Evolutionary conservation across 2,888 invertebrate genomes (phyloP), one percentile per base, ranked within the genome.

Genomic region (Cosmia trapezina): DNA sequence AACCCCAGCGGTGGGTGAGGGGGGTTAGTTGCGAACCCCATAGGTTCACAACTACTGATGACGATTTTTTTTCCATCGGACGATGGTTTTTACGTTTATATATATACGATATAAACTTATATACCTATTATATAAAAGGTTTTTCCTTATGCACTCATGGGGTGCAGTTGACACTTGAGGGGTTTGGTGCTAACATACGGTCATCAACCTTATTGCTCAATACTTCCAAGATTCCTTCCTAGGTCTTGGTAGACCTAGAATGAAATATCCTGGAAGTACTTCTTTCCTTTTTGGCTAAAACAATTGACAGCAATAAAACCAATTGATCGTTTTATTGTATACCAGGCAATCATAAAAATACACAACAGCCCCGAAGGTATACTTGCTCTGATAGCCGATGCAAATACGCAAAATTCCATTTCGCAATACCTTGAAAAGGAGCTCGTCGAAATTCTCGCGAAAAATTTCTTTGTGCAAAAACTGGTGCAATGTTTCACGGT

Each of bases 391-490:
- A 28, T 33, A 43, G n/a, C 37, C 28, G 43, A 61, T 57, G 41
- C 62, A 66, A 71, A 66, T 65, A 65, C 12, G 9, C 22, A 6
- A 37, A 66, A 72, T 78, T 56, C 17, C 12, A 28, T 61, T 71
- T 57, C 51, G 9, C 14, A 67, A 78, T 19, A 28, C 51, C 5
- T 45, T n/a, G 12, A 28, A 54, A 56, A 9, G 33, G 7, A 22
- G 43, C 17, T n/a, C 9, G 43, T 14, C 19, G 37, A 53, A 80
- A 66, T 56, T 45, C 28, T 7, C 33, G 37, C 49, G 43, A 73
- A 80, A 22, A 43, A 47, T 49, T 43, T 17, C 8, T 4, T 22
- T 54, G 41, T 54, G 47, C 43, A 12, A 73, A 72, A 63, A 28
- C 12, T 6, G 12, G 47, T 69, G 33, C 60, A 64, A 53, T 57